Conservation (phyloP, 2,888 invertebrate species). For the Lepidochitona cinerea region DNA sequence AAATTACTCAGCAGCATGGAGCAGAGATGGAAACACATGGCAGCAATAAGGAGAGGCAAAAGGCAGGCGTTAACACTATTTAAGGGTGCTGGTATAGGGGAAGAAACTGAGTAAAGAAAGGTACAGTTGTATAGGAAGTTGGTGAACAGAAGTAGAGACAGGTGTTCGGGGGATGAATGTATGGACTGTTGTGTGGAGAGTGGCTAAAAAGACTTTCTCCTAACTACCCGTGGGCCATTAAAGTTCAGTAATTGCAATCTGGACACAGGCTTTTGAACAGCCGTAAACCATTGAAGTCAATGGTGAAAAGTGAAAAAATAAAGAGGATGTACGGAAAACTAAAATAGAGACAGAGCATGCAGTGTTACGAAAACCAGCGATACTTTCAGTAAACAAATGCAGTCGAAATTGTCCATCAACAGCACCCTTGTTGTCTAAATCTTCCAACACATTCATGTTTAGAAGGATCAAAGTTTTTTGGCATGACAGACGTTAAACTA, state of each 20-base stretch:
- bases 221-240: not conserved
- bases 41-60: not conserved
- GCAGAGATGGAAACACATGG: not conserved
- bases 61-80: not conserved
- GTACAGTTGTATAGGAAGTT: not conserved
- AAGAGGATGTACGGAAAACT: too few relatives aligned
- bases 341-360: too few relatives aligned
- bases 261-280: not conserved
- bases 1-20: not conserved
- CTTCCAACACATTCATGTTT: too few relatives aligned
- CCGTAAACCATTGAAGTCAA: not conserved
- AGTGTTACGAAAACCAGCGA: too few relatives aligned
- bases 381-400: too few relatives aligned
- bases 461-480: too few relatives aligned
- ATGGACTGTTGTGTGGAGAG: not conserved
- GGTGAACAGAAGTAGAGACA: not conserved
- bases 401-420: too few relatives aligned
- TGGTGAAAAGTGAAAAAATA: too few relatives aligned
- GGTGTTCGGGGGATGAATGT: not conserved
- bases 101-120: not conserved
- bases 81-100: not conserved
- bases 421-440: too few relatives aligned
- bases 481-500: too few relatives aligned
- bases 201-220: not conserved
- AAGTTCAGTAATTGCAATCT: not conserved